phyloP scores from a whole-genome alignment of 2,888 invertebrate genomes.

The Agrotis puta region DNA sequence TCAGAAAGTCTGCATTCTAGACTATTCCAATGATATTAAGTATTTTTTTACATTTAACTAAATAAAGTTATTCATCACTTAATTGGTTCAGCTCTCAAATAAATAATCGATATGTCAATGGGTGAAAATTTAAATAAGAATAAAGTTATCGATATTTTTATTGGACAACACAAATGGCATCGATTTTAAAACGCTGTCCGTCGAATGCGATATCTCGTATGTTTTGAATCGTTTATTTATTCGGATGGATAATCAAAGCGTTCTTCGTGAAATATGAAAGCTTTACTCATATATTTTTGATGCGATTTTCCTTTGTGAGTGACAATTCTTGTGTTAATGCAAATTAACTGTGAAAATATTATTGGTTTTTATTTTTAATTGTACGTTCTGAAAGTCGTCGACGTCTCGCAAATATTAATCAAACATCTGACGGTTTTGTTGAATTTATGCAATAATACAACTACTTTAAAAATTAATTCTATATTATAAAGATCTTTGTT shows the following conservation, averaged over 20 bases:
- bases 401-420: not conserved
- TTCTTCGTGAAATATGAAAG: conserved; percentile 37
- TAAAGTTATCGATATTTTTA: conserved; percentile 45
- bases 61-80: not conserved
- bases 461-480: no score
- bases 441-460: not conserved
- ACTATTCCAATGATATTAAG: not conserved
- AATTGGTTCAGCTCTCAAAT: conserved; percentile 14
- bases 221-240: conserved; percentile 59
- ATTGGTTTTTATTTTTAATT: not conserved
- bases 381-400: not conserved
- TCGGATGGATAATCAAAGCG: conserved; percentile 61
- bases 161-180: conserved; percentile 61
- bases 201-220: conserved; percentile 60
- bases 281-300: conserved; percentile 26
- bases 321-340: not conserved
- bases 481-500: not conserved
- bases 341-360: conserved; percentile 15
- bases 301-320: conserved; percentile 2
- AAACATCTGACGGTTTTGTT: not conserved
- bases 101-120: not conserved
- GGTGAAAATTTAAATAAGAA: not conserved
- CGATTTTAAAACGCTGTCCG: conserved; percentile 68
- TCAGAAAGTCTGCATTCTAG: not conserved
- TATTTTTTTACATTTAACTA: not conserved